Conservation (phyloP, 2,797 vertebrate genomes). For the Psittacula echo region DNA sequence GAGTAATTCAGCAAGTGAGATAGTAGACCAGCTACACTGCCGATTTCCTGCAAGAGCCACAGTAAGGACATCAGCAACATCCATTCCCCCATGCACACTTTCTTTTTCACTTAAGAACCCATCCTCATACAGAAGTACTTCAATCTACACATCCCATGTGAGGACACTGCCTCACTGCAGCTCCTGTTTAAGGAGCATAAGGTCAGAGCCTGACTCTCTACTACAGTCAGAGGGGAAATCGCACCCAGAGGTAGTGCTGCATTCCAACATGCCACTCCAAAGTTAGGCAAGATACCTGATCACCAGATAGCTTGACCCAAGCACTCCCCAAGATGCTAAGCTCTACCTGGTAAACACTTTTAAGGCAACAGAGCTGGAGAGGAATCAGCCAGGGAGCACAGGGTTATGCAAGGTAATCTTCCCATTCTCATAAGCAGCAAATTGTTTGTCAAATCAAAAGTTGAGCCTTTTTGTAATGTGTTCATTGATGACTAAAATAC, state of each 20-base stretch:
- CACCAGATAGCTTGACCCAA: background rate
- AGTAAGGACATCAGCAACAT: background rate
- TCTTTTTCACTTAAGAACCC: background rate
- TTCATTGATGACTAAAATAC: background rate
- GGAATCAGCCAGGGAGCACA: background rate
- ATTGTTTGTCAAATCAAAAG: background rate
- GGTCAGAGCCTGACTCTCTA: background rate
- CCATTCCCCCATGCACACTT: background rate
- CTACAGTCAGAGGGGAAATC: background rate
- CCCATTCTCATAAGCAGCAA: background rate
- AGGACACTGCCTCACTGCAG: background rate
- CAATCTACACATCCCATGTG: background rate
- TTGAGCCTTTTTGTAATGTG: background rate
- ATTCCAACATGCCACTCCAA: background rate
- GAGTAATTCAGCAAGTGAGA: background rate
- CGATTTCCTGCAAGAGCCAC: background rate
- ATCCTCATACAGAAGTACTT: background rate
- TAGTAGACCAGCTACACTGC: background rate
- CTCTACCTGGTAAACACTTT: background rate
- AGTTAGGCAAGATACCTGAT: background rate
- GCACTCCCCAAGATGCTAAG: background rate
- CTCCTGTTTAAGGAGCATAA: background rate
- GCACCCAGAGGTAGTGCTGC: background rate
- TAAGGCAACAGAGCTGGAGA: background rate
- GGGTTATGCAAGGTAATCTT: background rate